Conservation (phyloP, 2,797 vertebrate species). For the Menidia menidia region DNA sequence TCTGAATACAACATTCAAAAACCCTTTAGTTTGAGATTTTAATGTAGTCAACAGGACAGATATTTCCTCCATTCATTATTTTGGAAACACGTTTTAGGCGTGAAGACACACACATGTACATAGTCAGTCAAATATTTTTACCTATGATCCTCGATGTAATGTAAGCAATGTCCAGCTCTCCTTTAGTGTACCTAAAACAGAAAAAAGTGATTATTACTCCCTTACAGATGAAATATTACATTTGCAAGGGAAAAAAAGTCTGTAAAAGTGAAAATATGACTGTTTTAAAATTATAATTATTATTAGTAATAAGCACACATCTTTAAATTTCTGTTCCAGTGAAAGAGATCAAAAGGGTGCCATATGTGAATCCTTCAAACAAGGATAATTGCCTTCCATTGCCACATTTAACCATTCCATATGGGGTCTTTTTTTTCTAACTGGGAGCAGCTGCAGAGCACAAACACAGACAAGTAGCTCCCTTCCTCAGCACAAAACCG, state of each 20-base stretch:
- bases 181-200: slow-evolving; percentile 92
- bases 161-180: slow-evolving; percentile 97
- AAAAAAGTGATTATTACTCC: slow-evolving; percentile 23
- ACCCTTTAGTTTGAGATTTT: not conserved
- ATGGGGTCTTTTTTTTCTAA: slow-evolving; percentile 18
- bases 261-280: not conserved
- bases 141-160: slow-evolving; percentile 98
- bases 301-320: too few relatives aligned
- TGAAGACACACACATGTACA: slow-evolving; percentile 4
- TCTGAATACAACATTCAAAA: not conserved
- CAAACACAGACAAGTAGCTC: slow-evolving; percentile 1
- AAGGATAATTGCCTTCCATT: slow-evolving; percentile 38
- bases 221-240: not conserved
- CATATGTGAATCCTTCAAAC: slow-evolving; percentile 50
- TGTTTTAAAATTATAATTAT: too few relatives aligned
- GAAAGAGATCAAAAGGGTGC: slow-evolving; percentile 49
- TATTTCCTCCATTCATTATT: not conserved
- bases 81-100: not conserved
- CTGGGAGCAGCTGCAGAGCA: slow-evolving; percentile 41
- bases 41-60: not conserved
- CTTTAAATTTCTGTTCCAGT: not conserved
- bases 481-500: slow-evolving; percentile 13
- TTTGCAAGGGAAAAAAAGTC: not conserved
- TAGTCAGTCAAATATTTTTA: slow-evolving; percentile 70
- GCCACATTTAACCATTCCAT: slow-evolving; percentile 39